Evolutionary conservation across 2,113 vertebrate species (phyloP).

Genomic region (Cryptotis parvus): DNA sequence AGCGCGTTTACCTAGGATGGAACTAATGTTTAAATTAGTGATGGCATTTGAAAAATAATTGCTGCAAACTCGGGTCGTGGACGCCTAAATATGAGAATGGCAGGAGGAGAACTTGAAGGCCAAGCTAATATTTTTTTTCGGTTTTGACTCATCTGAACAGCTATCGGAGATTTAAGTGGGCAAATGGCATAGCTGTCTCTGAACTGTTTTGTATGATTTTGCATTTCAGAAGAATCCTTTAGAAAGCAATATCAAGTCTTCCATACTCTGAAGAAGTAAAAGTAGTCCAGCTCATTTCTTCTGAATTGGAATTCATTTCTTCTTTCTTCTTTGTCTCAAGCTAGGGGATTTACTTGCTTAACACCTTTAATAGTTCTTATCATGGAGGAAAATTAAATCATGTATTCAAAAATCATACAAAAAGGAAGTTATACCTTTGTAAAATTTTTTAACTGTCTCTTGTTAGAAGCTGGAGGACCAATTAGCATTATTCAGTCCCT

Average conservation of each 20-base stretch:
- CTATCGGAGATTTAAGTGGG: neutral
- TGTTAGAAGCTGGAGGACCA: neutral
- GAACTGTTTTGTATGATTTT: neutral
- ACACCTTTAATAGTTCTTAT: neutral
- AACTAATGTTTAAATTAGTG: constrained; percentile 18
- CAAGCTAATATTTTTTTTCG: neutral
- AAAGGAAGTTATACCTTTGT: neutral
- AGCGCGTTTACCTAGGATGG: neutral
- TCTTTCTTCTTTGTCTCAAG: neutral
- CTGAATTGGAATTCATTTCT: too few species aligned
- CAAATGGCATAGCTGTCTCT: neutral
- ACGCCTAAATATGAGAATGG: neutral
- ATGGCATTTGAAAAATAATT: neutral
- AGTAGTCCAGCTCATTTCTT: neutral
- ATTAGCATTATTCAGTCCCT: neutral
- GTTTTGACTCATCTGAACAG: neutral
- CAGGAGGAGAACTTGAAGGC: neutral
- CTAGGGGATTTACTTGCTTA: neutral
- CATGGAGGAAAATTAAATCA: neutral
- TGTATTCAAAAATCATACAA: neutral
- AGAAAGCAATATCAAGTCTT: neutral
- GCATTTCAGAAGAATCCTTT: constrained; percentile 1
- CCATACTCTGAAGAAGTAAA: neutral
- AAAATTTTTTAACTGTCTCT: neutral
- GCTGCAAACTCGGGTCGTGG: neutral